Evolutionary conservation across 2,888 invertebrate species (phyloP).

Genomic region (Tuberolachnus salignus): DNA sequence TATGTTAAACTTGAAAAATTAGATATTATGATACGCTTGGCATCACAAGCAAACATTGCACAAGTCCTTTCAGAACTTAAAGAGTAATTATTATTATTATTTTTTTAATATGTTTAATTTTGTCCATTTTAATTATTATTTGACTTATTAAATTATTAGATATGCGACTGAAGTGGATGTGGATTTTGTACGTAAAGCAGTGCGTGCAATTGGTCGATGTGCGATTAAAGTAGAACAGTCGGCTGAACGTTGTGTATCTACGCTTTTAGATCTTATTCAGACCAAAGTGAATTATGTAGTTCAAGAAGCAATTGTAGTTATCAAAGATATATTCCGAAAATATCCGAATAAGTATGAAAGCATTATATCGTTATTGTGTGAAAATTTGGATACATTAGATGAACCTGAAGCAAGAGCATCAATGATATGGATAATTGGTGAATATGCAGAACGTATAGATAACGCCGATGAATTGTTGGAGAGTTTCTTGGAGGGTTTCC

Average conservation of each 20-base stretch:
- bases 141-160: constrained; percentile 60
- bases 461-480: constrained; percentile 98
- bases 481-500: constrained; percentile 97
- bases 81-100: constrained; percentile 70
- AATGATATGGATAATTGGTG: constrained; percentile 90
- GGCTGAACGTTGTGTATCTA: constrained; percentile 97
- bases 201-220: constrained; percentile 96
- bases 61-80: constrained; percentile 97
- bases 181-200: constrained; percentile 98
- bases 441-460: constrained; percentile 99
- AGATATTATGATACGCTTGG: constrained; percentile 98
- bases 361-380: constrained; percentile 97
- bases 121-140: constrained; percentile 58
- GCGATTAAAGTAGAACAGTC: constrained; percentile 98
- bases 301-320: constrained; percentile 99
- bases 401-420: constrained; percentile 98
- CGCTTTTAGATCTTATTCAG: constrained; percentile 95
- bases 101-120: background rate
- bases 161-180: constrained; percentile 99
- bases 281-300: constrained; percentile 99
- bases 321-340: constrained; percentile 96
- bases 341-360: constrained; percentile 99
- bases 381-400: constrained; percentile 97
- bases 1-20: constrained; percentile 98
- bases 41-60: constrained; percentile 96